These are phyloP conservation scores for Bos indicus DNA, from an alignment of 2,113 vertebrate species.

Conservation along the genomic window DNA sequence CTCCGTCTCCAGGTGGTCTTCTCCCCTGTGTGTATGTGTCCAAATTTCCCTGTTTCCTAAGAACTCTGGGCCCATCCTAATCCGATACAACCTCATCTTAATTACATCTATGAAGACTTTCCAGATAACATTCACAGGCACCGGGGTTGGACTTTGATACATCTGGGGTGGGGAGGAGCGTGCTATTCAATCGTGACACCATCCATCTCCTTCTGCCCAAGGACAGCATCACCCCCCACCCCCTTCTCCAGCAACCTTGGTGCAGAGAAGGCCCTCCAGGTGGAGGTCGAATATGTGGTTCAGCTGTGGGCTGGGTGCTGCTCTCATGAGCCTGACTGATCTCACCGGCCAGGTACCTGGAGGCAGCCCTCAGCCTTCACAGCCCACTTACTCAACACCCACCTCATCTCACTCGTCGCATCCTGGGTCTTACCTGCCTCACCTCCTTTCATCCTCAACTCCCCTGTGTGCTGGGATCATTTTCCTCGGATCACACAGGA, in stretches of 20 bases:
- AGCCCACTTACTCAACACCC: not conserved
- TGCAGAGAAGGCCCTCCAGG: not conserved
- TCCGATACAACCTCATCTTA: not conserved
- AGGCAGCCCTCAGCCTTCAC: not conserved
- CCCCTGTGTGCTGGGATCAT: fast-evolving
- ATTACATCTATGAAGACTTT: not conserved
- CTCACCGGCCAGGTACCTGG: not conserved
- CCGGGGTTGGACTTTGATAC: not conserved
- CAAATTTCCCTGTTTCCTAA: not conserved
- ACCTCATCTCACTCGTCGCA: fast-evolving
- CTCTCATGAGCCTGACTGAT: not conserved
- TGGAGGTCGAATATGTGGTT: not conserved
- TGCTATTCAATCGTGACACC: not conserved
- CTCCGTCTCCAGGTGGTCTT: fast-evolving
- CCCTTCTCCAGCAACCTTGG: not conserved
- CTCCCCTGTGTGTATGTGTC: not conserved
- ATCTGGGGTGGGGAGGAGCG: not conserved
- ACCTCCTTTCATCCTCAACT: not conserved
- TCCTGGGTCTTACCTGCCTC: fast-evolving
- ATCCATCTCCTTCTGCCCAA: not conserved
- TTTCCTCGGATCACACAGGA: too few relatives aligned
- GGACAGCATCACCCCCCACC: not conserved
- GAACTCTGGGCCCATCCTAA: not conserved
- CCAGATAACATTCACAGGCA: not conserved
- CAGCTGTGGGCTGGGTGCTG: not conserved